These are phyloP conservation scores for Paramormyrops hopkinsi DNA, from an alignment of 2,797 vertebrate species.

Conservation along the genomic window DNA sequence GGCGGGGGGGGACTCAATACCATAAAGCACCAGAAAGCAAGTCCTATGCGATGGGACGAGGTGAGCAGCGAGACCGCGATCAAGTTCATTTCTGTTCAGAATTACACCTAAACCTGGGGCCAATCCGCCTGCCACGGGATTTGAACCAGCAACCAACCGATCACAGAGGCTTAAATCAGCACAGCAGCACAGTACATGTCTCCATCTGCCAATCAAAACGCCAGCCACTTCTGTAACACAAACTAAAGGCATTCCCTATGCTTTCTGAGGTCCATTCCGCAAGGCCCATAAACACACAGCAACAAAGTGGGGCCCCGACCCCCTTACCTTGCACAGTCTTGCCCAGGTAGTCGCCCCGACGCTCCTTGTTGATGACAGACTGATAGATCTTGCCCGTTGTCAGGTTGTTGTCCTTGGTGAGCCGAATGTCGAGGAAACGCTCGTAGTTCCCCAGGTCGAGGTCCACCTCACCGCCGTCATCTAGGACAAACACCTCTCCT, in stretches of 20 bases:
- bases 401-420: slow-evolving; percentile 91
- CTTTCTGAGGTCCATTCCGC: not conserved
- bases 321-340: slow-evolving; percentile 89
- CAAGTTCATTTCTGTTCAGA: not conserved
- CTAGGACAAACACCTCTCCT: slow-evolving; percentile 94
- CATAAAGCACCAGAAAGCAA: not conserved
- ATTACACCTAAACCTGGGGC: not conserved
- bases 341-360: slow-evolving; percentile 88
- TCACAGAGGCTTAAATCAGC: not conserved
- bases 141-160: not conserved
- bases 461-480: slow-evolving; percentile 92
- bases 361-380: slow-evolving; percentile 93
- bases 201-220: not conserved
- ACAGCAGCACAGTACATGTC: not conserved
- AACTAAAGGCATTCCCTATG: not conserved
- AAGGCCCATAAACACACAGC: not conserved
- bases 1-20: not conserved
- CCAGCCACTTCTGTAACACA: not conserved
- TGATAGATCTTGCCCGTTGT: slow-evolving; percentile 96
- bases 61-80: not conserved
- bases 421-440: slow-evolving; percentile 87
- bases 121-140: not conserved
- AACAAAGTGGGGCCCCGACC: not conserved
- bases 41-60: not conserved
- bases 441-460: slow-evolving; percentile 94